Evolutionary conservation across 2,888 invertebrate species (phyloP).

Genomic region (Drosophila pseudotakahashii): DNA sequence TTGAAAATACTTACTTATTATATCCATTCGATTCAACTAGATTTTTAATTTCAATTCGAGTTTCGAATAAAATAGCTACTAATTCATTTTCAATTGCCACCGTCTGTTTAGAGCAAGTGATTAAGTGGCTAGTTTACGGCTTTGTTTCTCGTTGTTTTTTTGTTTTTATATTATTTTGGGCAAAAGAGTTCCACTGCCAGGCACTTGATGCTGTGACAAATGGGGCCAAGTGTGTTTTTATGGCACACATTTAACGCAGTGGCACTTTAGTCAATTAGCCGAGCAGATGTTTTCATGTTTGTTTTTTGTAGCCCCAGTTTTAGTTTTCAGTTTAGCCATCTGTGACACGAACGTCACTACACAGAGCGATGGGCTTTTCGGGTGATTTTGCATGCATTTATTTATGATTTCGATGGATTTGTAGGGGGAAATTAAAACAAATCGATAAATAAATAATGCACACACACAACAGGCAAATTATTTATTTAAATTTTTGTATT

Average conservation of each 20-base stretch:
- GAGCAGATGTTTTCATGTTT: conserved; percentile 53
- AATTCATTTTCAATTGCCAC: neutral
- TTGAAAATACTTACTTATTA: no score
- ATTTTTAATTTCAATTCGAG: neutral
- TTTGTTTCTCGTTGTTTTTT: neutral
- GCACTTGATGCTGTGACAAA: conserved; percentile 35
- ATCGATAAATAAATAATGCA: conserved; percentile 26
- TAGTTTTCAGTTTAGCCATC: conserved; percentile 12
- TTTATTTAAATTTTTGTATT: conserved; percentile 57
- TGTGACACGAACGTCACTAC: conserved; percentile 28
- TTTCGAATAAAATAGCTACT: neutral
- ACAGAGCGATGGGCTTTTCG: neutral
- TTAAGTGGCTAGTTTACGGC: conserved; percentile 3
- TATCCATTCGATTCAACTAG: no score
- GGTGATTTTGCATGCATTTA: conserved; percentile 59
- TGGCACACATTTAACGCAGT: conserved; percentile 39
- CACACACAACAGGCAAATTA: conserved; percentile 49
- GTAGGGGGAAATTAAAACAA: conserved; percentile 42
- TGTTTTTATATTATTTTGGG: conserved; percentile 3
- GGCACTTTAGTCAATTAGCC: conserved; percentile 74
- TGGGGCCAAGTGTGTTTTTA: conserved; percentile 62
- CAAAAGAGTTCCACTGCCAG: neutral
- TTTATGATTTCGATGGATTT: conserved; percentile 60
- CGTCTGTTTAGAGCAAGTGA: conserved; percentile 2
- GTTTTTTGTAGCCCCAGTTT: conserved; percentile 18